phyloP scores from a whole-genome alignment of 2,888 invertebrate genomes.

The Napeogenes inachia region DNA sequence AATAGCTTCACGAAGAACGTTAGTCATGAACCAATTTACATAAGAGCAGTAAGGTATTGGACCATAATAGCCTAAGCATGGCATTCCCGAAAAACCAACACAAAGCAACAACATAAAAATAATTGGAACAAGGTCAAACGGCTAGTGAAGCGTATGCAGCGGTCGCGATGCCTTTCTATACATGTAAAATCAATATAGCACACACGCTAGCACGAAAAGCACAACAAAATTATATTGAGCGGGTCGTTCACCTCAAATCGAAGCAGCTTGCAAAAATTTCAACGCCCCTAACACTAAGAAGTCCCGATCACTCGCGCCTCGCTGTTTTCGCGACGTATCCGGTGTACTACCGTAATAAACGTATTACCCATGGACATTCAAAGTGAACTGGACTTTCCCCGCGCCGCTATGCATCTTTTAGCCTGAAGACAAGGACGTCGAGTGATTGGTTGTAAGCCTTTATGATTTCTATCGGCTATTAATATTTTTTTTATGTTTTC shows the following conservation, averaged over 20 bases:
- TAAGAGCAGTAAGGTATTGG: conserved; percentile 17
- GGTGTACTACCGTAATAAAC: conserved; percentile 38
- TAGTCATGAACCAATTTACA: conserved; percentile 19
- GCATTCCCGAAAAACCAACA: conserved; percentile 36
- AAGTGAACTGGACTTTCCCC: conserved; percentile 45
- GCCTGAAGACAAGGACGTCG: conserved; percentile 45
- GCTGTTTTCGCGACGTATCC: conserved; percentile 16
- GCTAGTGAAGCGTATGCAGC: conserved; percentile 48
- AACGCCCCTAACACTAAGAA: conserved; percentile 26
- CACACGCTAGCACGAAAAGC: conserved; percentile 41
- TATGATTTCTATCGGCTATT: conserved; percentile 23
- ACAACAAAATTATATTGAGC: conserved; percentile 23
- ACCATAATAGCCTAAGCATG: conserved; percentile 23
- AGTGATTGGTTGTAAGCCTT: conserved; percentile 38
- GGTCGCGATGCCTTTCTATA: conserved; percentile 52
- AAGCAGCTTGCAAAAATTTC: conserved; percentile 61
- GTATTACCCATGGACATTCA: conserved; percentile 40
- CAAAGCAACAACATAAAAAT: conserved; percentile 36
- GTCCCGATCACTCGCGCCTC: conserved; percentile 23
- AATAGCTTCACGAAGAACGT: conserved; percentile 12
- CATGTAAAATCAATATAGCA: conserved; percentile 65
- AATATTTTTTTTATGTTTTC: conserved; percentile 17
- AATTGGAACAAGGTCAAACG: conserved; percentile 66
- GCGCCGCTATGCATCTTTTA: conserved; percentile 59
- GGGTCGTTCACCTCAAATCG: conserved; percentile 52